phyloP scores from a whole-genome alignment of 2,888 invertebrate genomes.

The Pterostichus madidus region DNA sequence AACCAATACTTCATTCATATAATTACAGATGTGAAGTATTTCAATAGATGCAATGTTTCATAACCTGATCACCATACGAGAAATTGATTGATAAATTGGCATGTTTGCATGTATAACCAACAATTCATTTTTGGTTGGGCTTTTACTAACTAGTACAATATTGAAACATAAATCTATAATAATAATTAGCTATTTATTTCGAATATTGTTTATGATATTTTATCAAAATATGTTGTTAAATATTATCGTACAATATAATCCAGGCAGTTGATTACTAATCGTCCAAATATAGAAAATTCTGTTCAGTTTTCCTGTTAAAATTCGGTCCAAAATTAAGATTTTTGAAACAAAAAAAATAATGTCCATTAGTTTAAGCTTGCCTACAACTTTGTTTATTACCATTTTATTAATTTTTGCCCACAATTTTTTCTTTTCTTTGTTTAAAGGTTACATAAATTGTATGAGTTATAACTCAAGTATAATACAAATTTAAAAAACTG shows the following conservation, averaged over 20 bases:
- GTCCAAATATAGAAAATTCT: too few relatives aligned
- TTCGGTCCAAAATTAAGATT: too few relatives aligned
- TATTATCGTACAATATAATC: neutral
- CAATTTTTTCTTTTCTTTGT: too few relatives aligned
- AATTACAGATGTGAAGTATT: neutral
- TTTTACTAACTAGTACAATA: conserved; percentile 2
- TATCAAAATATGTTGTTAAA: neutral
- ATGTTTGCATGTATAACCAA: neutral
- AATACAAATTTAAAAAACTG: too few relatives aligned
- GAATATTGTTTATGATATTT: neutral
- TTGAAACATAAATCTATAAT: conserved; percentile 4
- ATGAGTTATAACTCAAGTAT: too few relatives aligned
- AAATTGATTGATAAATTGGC: conserved; percentile 4
- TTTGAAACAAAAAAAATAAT: too few relatives aligned
- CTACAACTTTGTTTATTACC: too few relatives aligned
- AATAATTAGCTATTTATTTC: neutral
- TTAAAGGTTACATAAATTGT: too few relatives aligned
- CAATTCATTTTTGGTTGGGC: neutral
- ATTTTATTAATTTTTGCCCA: too few relatives aligned
- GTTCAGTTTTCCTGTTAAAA: too few relatives aligned
- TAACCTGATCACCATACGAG: neutral
- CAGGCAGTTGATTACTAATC: too few relatives aligned
- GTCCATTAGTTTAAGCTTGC: too few relatives aligned
- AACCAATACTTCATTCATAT: neutral
- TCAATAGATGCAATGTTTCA: neutral